Conservation (phyloP, 2,888 invertebrate genomes). For the Iselma pallidipennis region DNA sequence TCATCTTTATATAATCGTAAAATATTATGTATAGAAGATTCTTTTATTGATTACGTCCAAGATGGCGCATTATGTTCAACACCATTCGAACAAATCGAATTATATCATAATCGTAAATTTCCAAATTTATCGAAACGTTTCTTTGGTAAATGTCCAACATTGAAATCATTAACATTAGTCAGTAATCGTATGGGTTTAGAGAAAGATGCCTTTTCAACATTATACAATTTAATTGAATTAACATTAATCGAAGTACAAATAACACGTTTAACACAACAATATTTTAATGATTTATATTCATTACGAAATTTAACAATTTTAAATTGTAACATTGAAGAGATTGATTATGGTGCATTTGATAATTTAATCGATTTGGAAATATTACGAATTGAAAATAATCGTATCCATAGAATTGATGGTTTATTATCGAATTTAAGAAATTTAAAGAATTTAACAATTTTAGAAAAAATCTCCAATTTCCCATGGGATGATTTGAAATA, state of each 20-base stretch:
- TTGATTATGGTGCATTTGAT: constrained; percentile 4
- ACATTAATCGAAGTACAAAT: neutral
- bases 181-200: neutral
- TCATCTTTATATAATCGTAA: constrained; percentile 2
- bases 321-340: constrained; percentile 4
- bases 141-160: constrained; percentile 3
- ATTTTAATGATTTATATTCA: neutral
- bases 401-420: neutral
- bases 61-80: constrained; percentile 5
- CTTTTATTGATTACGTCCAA: neutral
- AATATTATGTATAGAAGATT: constrained; percentile 6
- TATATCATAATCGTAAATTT: neutral
- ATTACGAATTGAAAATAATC: neutral
- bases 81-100: neutral
- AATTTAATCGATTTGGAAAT: constrained; percentile 1
- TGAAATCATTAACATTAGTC: neutral
- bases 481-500: constrained; percentile 5
- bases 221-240: constrained; percentile 1
- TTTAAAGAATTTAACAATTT: neutral
- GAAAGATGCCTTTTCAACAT: constrained; percentile 5
- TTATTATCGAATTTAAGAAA: neutral
- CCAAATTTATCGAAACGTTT: constrained; percentile 5
- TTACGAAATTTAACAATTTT: neutral
- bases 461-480: neutral
- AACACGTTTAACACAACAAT: constrained; percentile 1